Base-by-base conservation (phyloP, 92 coral and sea anemone genomes). In the Umimayanthus chanpuru region DNA sequence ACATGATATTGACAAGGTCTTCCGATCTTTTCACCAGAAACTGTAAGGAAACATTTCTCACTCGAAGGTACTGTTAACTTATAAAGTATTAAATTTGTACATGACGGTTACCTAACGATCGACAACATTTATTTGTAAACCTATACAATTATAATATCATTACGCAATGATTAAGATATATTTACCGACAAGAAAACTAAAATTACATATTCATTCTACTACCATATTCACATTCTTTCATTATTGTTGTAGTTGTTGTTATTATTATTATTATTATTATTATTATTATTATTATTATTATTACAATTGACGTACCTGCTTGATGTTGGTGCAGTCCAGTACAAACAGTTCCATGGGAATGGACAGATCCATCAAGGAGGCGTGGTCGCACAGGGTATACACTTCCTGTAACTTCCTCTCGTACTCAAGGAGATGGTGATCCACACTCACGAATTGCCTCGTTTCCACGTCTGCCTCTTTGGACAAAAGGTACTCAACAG, bases 301-400 rank as follows among this genome's bases (percentile, higher is more conserved):
- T 1, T 75, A 23, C 75, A 73, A 36, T 14, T 36, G 16, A 25
- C 89, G 49, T 85, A 96, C 99, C 91, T 93, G 92, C 53, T 96
- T 96, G 26, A 96, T 92, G 73, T 61, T 86, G 73, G 93, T 91
- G 85, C 99, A 96, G 83, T 93, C 96, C 84, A 96, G 87, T 49
- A 93, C 91, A 90, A 96, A 96, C 70, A 96, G 89, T 76, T 93
- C 98, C 99, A 95, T 96, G 6, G 99, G 98, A 73, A 95, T 95
- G 28, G 90, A 89, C 81, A 95, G 83, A 72, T 95, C 98, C 99
- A 96, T 96, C 12, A 92, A 93, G 43, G 95, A 92, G 1, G 95
- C 97, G 67, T 93, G 88, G 9, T 92, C 91, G 25, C 92, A 67
- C 32, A 95, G 90, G 23, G 92, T 92, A 76, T 96, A 96, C 49